A percentile compares a stretch with the other conserved stretches of the same genome.
phyloP scores from a whole-genome alignment of 2,113 vertebrate species.

The Alligator sinensis region DNA sequence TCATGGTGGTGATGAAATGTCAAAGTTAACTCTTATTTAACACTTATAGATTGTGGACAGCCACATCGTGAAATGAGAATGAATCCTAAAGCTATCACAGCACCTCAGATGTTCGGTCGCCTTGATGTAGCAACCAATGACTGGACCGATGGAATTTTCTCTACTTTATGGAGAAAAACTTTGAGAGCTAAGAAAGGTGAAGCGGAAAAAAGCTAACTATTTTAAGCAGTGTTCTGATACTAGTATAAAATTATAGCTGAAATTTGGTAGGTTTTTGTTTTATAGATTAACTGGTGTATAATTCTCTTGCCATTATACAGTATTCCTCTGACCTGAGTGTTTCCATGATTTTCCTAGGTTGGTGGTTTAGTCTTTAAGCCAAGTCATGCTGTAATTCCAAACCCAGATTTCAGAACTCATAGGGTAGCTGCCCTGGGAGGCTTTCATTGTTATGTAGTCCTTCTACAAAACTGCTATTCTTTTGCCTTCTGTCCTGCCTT shows the following conservation, averaged over 20 bases:
- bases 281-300: background rate
- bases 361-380: too few relatives aligned
- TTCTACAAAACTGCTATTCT: too few relatives aligned
- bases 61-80: conserved; percentile 97
- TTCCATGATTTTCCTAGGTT: too few relatives aligned
- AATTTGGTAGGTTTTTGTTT: background rate
- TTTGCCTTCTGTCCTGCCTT: too few relatives aligned
- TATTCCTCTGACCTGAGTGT: too few relatives aligned
- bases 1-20: background rate
- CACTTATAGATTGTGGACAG: conserved; percentile 87
- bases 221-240: background rate
- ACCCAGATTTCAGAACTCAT: too few relatives aligned
- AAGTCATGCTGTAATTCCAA: too few relatives aligned
- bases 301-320: too few relatives aligned
- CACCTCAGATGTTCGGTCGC: conserved; percentile 96
- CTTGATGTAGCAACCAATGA: conserved; percentile 96
- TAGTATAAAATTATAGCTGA: background rate
- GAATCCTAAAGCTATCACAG: conserved; percentile 98
- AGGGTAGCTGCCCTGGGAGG: too few relatives aligned
- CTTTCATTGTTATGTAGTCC: too few relatives aligned
- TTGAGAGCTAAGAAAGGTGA: conserved; percentile 93
- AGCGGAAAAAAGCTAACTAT: background rate
- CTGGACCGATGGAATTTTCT: conserved; percentile 99
- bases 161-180: conserved; percentile 96
- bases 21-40: background rate